Conservation (phyloP, 2,888 invertebrate species). For the Malthinus seriepunctatus region DNA sequence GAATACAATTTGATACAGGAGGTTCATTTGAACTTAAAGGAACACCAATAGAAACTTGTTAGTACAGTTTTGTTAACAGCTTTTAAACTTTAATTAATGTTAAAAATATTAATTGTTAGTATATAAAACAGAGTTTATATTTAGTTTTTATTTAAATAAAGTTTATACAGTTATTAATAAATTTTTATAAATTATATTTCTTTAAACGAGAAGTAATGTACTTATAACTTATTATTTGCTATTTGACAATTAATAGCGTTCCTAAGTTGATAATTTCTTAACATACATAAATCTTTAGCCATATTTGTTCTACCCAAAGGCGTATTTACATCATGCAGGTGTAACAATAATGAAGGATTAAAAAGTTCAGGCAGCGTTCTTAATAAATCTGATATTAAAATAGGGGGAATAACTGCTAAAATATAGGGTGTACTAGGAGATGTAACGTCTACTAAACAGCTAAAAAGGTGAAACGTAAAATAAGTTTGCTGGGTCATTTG, state of each 20-base stretch:
- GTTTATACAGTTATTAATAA: neutral
- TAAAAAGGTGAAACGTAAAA: conserved; percentile 79
- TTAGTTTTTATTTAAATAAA: neutral
- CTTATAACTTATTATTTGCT: neutral
- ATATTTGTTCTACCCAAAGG: conserved; percentile 80
- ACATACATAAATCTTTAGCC: conserved; percentile 83
- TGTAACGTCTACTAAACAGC: conserved; percentile 74
- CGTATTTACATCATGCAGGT: conserved; percentile 79
- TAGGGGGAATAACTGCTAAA: conserved; percentile 74
- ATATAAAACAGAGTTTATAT: neutral
- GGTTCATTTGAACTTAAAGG: too few species aligned
- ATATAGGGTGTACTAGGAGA: conserved; percentile 61
- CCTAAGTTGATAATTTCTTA: conserved; percentile 77
- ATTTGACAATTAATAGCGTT: conserved; percentile 28
- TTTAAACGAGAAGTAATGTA: too few species aligned
- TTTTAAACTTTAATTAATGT: neutral
- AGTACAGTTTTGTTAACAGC: too few species aligned
- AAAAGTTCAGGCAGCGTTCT: conserved; percentile 79
- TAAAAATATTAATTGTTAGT: neutral
- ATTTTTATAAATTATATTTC: neutral
- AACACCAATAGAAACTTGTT: too few species aligned
- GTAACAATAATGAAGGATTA: conserved; percentile 71
- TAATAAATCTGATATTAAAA: conserved; percentile 77
- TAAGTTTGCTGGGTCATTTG: conserved; percentile 81
- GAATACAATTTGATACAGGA: too few species aligned